phyloP scores from a whole-genome alignment of 2,113 vertebrate species.

The Mus pahari region DNA sequence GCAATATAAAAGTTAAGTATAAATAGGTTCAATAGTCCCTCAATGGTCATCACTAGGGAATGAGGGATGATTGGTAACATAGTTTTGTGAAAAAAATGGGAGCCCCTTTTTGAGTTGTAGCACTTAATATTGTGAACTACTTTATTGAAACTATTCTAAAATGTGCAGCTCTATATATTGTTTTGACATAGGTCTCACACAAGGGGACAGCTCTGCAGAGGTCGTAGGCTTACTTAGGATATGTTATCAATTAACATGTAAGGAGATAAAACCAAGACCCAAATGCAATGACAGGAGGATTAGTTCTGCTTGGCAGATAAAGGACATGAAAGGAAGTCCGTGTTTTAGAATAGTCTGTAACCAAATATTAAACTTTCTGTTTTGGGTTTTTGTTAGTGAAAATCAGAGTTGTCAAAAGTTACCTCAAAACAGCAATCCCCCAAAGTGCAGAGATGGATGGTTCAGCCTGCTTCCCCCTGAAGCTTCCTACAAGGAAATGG shows the following conservation, averaged over 20 bases:
- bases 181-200: not conserved
- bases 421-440: not conserved
- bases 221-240: not conserved
- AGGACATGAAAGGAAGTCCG: conserved; percentile 22
- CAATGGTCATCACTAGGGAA: not conserved
- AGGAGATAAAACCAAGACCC: not conserved
- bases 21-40: not conserved
- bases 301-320: not conserved
- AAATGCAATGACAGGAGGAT: not conserved
- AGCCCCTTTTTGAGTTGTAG: conserved; percentile 34
- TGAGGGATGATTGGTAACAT: not conserved
- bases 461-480: not conserved
- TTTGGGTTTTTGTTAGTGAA: conserved; percentile 37
- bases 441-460: not conserved
- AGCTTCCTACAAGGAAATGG: not conserved
- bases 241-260: not conserved
- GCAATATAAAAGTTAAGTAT: not conserved
- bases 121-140: not conserved
- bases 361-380: conserved; percentile 17
- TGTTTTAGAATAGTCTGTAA: not conserved
- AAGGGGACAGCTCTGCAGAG: not conserved
- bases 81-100: conserved; percentile 3
- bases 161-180: not conserved
- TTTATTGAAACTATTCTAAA: not conserved
- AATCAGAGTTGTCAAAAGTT: not conserved